Evolutionary conservation across 2,888 invertebrate species (phyloP).

Genomic region (Xestobium rufovillosum): DNA sequence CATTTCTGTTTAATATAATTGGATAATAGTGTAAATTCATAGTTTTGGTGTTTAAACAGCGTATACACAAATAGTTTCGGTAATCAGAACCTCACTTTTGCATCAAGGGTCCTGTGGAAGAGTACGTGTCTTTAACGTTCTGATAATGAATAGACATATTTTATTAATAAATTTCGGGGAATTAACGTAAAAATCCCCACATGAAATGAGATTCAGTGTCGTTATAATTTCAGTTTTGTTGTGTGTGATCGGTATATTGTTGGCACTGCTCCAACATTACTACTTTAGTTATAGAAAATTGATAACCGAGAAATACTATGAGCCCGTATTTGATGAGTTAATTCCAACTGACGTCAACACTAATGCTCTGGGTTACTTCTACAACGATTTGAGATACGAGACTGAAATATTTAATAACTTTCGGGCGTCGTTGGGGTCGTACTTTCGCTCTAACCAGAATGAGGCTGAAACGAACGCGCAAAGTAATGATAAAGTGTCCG

Average conservation of each 20-base stretch:
- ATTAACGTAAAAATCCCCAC: too few species aligned
- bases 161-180: too few species aligned
- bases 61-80: too few species aligned
- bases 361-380: slow-evolving; percentile 26
- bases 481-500: slow-evolving; percentile 37
- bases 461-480: too few species aligned
- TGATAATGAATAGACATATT: too few species aligned
- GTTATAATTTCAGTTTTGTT: slow-evolving; percentile 36
- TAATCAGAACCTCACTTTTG: too few species aligned
- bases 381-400: slow-evolving; percentile 25
- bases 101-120: too few species aligned
- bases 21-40: too few species aligned
- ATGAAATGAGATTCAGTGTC: slow-evolving; percentile 22
- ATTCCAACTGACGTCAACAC: slow-evolving; percentile 34
- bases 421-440: slow-evolving; percentile 24
- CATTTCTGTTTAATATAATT: too few species aligned
- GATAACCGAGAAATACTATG: slow-evolving; percentile 29
- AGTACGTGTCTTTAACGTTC: too few species aligned
- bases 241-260: slow-evolving; percentile 39
- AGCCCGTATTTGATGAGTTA: slow-evolving; percentile 39
- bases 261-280: slow-evolving; percentile 38
- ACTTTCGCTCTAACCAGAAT: slow-evolving; percentile 28
- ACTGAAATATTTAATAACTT: slow-evolving; percentile 33
- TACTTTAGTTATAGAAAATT: slow-evolving; percentile 32
- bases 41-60: too few species aligned